Evolutionary conservation across 2,888 invertebrate genomes (phyloP), one percentile per base, ranked within the genome.

Genomic region (Melinaea marsaeus): DNA sequence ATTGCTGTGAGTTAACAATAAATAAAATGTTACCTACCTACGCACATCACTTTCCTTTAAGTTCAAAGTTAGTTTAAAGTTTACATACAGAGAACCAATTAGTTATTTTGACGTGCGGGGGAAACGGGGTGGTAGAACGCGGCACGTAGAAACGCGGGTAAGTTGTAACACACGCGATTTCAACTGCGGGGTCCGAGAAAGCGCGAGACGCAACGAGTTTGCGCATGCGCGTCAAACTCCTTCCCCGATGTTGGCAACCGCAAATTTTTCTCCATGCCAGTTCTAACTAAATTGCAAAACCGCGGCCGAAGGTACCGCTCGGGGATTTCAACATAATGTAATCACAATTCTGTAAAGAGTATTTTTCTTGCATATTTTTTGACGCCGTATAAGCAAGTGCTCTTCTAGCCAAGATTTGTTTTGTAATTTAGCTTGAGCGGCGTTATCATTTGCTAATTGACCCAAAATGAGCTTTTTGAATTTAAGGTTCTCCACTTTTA

Each of bases 281-380:
- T 80, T 79, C 78, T 76, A 76, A 83, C 79, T 83, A 87, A 90
- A 89, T 89, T 88, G 85, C 86, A 73, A 86, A 89, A 84, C 87
- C 89, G 75, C 80, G 75, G 75, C 78, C 79, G 80, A 78, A 85
- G 82, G 83, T 79, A 82, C 76, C 78, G 79, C 80, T 72, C 77
- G 80, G 82, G 85, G 81, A 83, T 80, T 78, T 71, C 68, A 75
- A 76, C 78, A 77, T 78, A 78, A 81, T 80, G 83, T 85, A 86
- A 87, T 86, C 84, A 85, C 83, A 75, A 84, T 76, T 77, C 76
- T 63, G 80, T 80, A 85, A 86, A 81, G 79, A 83, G 81, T 64
- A 74, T 72, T 79, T 77, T 79, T 80, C 79, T 75, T 79, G 74
- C 76, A 58, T 55, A 48, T 57, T 55, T 46, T 57, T 80, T 79